phyloP scores from a whole-genome alignment of 2,113 vertebrate genomes.

The Tyrannus savana region DNA sequence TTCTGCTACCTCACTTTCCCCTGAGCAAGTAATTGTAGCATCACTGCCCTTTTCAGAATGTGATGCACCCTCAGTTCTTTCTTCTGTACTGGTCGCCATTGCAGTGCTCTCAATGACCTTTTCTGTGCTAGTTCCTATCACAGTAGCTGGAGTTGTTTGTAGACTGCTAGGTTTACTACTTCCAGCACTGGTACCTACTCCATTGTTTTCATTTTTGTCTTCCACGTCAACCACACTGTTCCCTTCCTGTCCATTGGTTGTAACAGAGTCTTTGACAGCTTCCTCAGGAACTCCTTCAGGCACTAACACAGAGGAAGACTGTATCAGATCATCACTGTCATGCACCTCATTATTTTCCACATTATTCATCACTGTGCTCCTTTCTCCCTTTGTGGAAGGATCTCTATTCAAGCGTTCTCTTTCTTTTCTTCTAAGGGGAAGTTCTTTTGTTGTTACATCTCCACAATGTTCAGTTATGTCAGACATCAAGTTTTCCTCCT shows the following conservation, averaged over 20 bases:
- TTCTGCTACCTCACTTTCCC: background rate
- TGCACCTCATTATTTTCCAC: background rate
- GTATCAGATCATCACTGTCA: background rate
- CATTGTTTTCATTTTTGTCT: slow-evolving; percentile 52
- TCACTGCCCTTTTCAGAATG: slow-evolving; percentile 32
- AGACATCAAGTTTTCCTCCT: background rate
- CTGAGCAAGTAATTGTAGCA: slow-evolving; percentile 70
- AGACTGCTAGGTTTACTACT: background rate
- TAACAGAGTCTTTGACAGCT: background rate
- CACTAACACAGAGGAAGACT: slow-evolving; percentile 1
- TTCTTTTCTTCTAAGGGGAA: background rate
- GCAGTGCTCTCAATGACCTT: slow-evolving; percentile 18
- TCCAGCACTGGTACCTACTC: slow-evolving; percentile 68
- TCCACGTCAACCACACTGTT: background rate
- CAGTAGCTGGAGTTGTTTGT: background rate
- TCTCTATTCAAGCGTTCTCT: background rate
- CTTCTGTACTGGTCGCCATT: slow-evolving; percentile 71
- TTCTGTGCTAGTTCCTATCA: slow-evolving; percentile 49
- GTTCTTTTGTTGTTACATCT: background rate
- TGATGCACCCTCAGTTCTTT: background rate
- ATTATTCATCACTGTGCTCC: background rate
- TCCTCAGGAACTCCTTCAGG: background rate
- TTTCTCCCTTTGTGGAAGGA: background rate
- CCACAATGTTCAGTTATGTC: background rate
- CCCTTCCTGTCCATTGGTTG: background rate